Percentiles rank a stretch among this genome's conserved stretches.
Evolutionary conservation across 2,888 invertebrate species (phyloP).

Genomic region (Lasioglossum zephyrum): DNA sequence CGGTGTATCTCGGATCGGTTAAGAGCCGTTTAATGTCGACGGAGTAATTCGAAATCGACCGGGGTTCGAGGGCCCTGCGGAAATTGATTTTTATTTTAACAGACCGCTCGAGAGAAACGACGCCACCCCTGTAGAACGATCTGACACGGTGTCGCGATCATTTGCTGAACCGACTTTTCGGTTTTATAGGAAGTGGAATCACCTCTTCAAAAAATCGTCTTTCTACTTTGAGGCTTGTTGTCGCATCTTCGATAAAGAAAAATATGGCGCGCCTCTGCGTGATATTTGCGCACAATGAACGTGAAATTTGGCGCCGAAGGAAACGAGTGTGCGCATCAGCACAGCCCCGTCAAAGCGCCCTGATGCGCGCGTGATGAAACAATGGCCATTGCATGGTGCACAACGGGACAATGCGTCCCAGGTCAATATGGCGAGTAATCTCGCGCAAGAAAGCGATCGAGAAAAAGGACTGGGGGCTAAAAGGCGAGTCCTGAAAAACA

Average conservation of each 20-base stretch:
- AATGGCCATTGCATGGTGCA: neutral
- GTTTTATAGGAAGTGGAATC: neutral
- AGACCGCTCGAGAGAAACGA: neutral
- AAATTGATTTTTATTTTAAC: slow-evolving; percentile 52
- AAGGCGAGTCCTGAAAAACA: slow-evolving; percentile 10
- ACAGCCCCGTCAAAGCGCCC: neutral
- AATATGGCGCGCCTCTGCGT: no score
- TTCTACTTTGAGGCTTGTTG: no score
- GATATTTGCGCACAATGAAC: no score
- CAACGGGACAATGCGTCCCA: slow-evolving; percentile 10
- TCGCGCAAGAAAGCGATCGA: slow-evolving; percentile 6
- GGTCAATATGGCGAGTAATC: slow-evolving; percentile 34
- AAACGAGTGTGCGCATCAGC: neutral
- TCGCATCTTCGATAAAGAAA: no score
- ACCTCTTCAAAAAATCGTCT: no score
- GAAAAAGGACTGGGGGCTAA: slow-evolving; percentile 4
- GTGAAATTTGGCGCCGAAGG: neutral
- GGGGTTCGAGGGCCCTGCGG: neutral
- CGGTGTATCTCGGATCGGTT: slow-evolving; percentile 60
- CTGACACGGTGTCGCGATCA: neutral
- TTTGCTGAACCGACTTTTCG: neutral
- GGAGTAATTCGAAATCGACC: slow-evolving; percentile 59
- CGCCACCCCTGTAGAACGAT: neutral
- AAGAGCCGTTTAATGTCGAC: slow-evolving; percentile 67
- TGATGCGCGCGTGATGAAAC: neutral